Percentiles rank a stretch among this genome's conserved stretches.
phyloP scores from a whole-genome alignment of 1,140 invertebrate species.

The Ceratoteleas bidentatus region DNA sequence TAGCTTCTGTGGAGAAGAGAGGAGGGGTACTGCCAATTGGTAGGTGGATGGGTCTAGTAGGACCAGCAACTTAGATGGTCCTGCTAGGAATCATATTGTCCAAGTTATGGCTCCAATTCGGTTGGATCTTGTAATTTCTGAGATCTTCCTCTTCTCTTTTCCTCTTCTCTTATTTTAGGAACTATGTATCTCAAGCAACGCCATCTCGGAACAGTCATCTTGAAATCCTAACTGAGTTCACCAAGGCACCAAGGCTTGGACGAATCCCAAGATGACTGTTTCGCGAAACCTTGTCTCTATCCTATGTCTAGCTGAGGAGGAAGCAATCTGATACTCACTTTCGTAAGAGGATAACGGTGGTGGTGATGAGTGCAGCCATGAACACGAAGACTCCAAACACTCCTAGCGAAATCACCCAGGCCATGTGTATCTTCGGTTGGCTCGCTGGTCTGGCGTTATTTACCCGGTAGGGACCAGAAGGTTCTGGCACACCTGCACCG shows the following conservation, averaged over 20 bases:
- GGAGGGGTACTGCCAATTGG: neutral
- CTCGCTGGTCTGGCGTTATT: slow-evolving; percentile 85
- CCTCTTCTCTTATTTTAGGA: no score
- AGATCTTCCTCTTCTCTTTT: no score
- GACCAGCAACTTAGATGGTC: no score
- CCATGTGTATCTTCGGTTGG: slow-evolving; percentile 89
- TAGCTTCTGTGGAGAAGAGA: neutral
- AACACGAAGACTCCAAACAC: slow-evolving; percentile 95
- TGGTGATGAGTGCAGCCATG: slow-evolving; percentile 93
- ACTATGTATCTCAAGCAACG: no score
- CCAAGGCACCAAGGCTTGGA: no score
- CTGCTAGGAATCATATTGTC: no score
- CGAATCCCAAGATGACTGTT: no score
- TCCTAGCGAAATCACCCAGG: slow-evolving; percentile 93
- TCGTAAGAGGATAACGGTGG: slow-evolving; percentile 92
- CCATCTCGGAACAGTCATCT: neutral
- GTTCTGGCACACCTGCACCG: slow-evolving; percentile 84
- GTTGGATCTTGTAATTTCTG: no score
- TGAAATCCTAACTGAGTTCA: neutral
- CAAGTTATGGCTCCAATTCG: no score
- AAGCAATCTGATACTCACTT: slow-evolving; percentile 84
- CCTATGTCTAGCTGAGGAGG: neutral
- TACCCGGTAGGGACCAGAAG: slow-evolving; percentile 84
- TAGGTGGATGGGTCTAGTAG: no score
- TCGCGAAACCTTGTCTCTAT: no score